Evolutionary conservation across 2,888 invertebrate species (phyloP).

Genomic region (Synergus laeviventris): DNA sequence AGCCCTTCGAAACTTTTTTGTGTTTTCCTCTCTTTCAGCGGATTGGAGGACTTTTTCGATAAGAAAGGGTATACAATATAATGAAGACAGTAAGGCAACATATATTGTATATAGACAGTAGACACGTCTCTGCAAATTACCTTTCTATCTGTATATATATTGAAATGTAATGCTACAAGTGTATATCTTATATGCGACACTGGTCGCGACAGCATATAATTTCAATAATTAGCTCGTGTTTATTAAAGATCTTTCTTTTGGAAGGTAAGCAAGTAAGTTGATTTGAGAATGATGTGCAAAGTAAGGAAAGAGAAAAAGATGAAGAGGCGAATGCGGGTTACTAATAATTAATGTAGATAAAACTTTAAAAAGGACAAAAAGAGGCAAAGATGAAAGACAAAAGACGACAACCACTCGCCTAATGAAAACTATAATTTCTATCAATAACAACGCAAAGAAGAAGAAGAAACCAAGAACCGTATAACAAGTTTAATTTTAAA

Average conservation of each 20-base stretch:
- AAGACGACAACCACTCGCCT: slow-evolving; percentile 37
- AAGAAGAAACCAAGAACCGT: no score
- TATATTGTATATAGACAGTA: no score
- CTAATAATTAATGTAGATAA: slow-evolving; percentile 62
- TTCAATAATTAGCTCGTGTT: slow-evolving; percentile 32
- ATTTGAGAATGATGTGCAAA: slow-evolving; percentile 14
- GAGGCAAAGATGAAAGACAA: no score
- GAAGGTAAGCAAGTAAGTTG: slow-evolving; percentile 22
- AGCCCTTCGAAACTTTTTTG: slow-evolving; percentile 1
- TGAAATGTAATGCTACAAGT: not conserved
- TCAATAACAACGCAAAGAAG: slow-evolving; percentile 34
- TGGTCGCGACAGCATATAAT: slow-evolving; percentile 25
- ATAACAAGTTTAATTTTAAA: no score
- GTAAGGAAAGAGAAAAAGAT: slow-evolving; percentile 42
- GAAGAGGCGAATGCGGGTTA: slow-evolving; percentile 52
- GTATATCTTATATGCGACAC: not conserved
- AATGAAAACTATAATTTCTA: slow-evolving; percentile 12
- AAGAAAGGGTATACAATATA: no score
- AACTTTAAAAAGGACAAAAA: slow-evolving; percentile 59
- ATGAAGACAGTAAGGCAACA: no score
- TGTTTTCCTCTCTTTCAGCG: no score
- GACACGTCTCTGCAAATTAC: not conserved
- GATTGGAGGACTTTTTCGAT: no score
- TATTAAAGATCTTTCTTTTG: slow-evolving; percentile 19
- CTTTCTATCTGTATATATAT: not conserved